These are phyloP conservation scores for Homarus americanus DNA, from an alignment of 1,140 invertebrate species.

Conservation along the genomic window DNA sequence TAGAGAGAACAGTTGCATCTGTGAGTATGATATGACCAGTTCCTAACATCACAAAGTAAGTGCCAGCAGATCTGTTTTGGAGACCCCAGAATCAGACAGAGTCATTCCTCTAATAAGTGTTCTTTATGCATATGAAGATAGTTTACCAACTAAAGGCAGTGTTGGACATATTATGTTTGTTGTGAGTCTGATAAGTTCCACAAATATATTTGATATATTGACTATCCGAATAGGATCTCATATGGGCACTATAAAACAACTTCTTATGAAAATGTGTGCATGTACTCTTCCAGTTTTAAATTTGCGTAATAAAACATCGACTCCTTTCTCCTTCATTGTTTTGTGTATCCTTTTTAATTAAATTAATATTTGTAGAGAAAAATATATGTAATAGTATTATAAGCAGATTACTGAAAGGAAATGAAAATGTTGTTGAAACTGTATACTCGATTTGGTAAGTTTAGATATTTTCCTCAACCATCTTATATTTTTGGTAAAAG, in stretches of 20 bases:
- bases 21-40: slow-evolving; percentile 71
- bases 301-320: slow-evolving; percentile 73
- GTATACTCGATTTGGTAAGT: no score
- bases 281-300: slow-evolving; percentile 71
- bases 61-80: slow-evolving; percentile 70
- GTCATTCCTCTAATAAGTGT: slow-evolving; percentile 60
- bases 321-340: slow-evolving; percentile 58
- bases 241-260: slow-evolving; percentile 70
- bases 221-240: slow-evolving; percentile 69
- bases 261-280: slow-evolving; percentile 70
- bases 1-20: slow-evolving; percentile 70
- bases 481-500: no score
- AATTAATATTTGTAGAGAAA: no score
- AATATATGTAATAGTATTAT: no score
- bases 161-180: slow-evolving; percentile 59
- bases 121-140: slow-evolving; percentile 59
- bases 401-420: no score
- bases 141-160: slow-evolving; percentile 60
- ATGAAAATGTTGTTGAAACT: no score
- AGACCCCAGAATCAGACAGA: slow-evolving; percentile 63
- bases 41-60: slow-evolving; percentile 72
- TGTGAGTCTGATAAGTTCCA: slow-evolving; percentile 64
- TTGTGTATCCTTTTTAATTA: slow-evolving; percentile 4
- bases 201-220: slow-evolving; percentile 53
- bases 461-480: no score